Evolutionary conservation across 2,888 invertebrate genomes (phyloP), one percentile per base, ranked within the genome.

Genomic region (Hemicrepidius hirtus): DNA sequence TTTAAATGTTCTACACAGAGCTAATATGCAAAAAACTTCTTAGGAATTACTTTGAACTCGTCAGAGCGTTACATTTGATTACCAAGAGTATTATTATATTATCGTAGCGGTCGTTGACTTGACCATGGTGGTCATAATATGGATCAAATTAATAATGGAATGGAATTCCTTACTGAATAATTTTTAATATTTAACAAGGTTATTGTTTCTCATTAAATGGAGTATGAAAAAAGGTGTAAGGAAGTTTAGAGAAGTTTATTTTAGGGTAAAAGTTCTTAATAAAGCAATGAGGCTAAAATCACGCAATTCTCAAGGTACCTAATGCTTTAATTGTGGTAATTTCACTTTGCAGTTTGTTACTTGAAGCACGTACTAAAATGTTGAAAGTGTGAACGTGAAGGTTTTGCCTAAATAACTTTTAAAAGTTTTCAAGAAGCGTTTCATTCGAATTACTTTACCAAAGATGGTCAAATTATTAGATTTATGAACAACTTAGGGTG

Each of bases 1-100:
- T 24, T 60, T 37, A 41, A 60, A 18, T 20, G 40, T 20, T n/a
- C 44, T 32, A 44, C 60, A 35, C 44, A 28, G 9, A 63, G 20
- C 12, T 21, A 65, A 53, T 65, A 65, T 65, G 65, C 65, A 55
- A 65, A 65, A 66, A 50, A 13, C 28, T 21, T 0, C 12, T 12
- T 1, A 57, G 18, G 57, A 57, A 57, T 57, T 57, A 57, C 16
- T 41, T 41, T 41, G 55, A 66, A 57, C 13, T 66, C 66, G 41
- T 18, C 44, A 41, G 66, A 66, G 66, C 66, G 66, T 66, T 66
- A 55, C 40, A 57, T 66, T 64, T 55, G 65, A 66, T 66, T 66
- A 66, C 66, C 55, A 57, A n/a, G 12, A 21, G 24, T 40, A 46
- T 62, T 64, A 53, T 64, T 63, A 63, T 35, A 65, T 32, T 57